These are phyloP conservation scores for Hydrozoanthus gracilis DNA, from an alignment of 92 coral and sea anemone genomes.

Conservation along the genomic window DNA sequence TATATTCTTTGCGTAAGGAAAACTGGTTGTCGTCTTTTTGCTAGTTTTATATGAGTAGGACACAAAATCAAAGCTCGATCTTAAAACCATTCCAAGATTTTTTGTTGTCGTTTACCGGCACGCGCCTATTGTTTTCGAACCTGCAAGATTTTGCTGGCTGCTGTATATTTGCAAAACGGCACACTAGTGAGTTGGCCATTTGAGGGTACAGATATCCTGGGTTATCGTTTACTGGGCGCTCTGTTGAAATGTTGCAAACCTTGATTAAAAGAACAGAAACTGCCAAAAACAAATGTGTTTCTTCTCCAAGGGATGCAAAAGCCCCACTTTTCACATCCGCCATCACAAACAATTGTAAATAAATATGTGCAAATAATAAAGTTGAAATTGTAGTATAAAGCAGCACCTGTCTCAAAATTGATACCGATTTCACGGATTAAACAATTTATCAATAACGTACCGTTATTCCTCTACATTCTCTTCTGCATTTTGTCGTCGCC, in stretches of 20 bases:
- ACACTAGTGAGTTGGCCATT: constrained; percentile 16
- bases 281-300: constrained; percentile 12
- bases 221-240: not conserved
- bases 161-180: not conserved
- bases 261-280: constrained; percentile 1
- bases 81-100: constrained; percentile 21
- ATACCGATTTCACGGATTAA: constrained; percentile 20
- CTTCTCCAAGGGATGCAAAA: constrained; percentile 18
- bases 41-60: not conserved
- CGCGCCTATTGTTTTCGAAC: not conserved
- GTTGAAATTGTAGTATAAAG: not conserved
- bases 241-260: constrained; percentile 4
- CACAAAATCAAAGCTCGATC: constrained; percentile 6
- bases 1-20: not conserved
- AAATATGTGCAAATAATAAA: constrained; percentile 24
- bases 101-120: constrained; percentile 11
- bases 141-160: constrained; percentile 8
- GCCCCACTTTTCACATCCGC: constrained; percentile 28
- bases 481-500: constrained; percentile 26
- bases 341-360: constrained; percentile 4
- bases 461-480: constrained; percentile 29
- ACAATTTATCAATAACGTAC: constrained; percentile 27
- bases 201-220: constrained; percentile 12
- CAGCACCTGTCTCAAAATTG: constrained; percentile 18
- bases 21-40: not conserved